phyloP scores from a whole-genome alignment of 1,140 invertebrate genomes.

The Drosophila funebris region DNA sequence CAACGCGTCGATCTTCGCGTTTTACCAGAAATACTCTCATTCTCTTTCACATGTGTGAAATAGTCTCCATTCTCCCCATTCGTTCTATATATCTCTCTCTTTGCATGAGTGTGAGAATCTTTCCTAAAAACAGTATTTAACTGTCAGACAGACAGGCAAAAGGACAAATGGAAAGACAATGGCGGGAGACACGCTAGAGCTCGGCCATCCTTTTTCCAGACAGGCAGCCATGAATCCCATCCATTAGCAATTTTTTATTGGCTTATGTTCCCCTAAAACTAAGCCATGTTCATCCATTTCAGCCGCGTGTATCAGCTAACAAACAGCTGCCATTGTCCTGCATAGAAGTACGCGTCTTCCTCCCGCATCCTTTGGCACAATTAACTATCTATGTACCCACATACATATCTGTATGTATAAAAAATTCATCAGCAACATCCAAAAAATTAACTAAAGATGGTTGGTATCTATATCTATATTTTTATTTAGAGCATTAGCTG shows the following conservation, averaged over 20 bases:
- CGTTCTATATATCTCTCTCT: neutral
- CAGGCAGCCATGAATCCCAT: constrained; percentile 55
- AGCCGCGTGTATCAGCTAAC: constrained; percentile 15
- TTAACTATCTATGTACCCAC: neutral
- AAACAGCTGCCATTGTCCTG: constrained; percentile 21
- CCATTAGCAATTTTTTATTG: constrained; percentile 68
- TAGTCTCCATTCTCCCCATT: no score
- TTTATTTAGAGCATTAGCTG: no score
- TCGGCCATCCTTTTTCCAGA: constrained; percentile 18
- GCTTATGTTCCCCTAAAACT: constrained; percentile 56
- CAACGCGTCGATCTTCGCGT: neutral
- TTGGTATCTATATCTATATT: neutral
- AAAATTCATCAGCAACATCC: no score
- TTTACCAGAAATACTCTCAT: neutral
- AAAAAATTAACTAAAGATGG: no score
- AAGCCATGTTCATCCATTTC: constrained; percentile 63
- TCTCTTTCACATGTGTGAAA: neutral
- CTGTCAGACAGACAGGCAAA: constrained; percentile 60
- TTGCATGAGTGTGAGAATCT: constrained; percentile 15
- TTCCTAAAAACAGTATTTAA: constrained; percentile 67
- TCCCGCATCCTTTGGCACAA: neutral
- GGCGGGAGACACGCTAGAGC: constrained; percentile 1
- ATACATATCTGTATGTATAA: neutral
- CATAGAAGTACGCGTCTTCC: constrained; percentile 11
- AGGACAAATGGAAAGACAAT: constrained; percentile 20